These are phyloP conservation scores for Lepidothrix coronata DNA, from an alignment of 2,113 vertebrate genomes.

Conservation along the genomic window DNA sequence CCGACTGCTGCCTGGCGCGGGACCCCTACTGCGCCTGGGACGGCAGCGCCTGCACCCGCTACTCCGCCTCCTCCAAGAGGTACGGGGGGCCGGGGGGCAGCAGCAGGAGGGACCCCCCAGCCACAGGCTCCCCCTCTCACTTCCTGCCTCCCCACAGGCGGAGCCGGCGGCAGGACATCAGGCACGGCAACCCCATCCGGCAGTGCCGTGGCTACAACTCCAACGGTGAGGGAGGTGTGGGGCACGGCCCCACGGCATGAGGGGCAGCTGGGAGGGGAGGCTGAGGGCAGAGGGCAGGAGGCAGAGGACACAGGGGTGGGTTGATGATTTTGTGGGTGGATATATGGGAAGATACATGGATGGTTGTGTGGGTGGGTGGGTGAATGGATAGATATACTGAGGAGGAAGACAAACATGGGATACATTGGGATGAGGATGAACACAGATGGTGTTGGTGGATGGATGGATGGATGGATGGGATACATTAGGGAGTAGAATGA, in stretches of 20 bases:
- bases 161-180: conserved; percentile 92
- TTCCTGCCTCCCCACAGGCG: conserved; percentile 72
- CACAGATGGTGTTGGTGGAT: neutral
- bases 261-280: neutral
- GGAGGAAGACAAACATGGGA: neutral
- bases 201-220: conserved; percentile 95
- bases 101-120: neutral
- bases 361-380: neutral
- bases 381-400: neutral
- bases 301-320: rapidly evolving
- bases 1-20: conserved; percentile 95
- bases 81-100: neutral
- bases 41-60: conserved; percentile 93
- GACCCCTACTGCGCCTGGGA: conserved; percentile 99
- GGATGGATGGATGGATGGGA: too few relatives aligned
- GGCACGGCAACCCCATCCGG: conserved; percentile 91
- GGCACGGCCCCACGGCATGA: rapidly evolving
- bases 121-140: neutral
- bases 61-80: conserved; percentile 95
- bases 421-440: neutral
- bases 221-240: conserved; percentile 77
- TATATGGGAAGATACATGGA: too few relatives aligned
- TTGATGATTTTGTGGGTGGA: neutral
- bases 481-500: neutral
- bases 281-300: neutral